phyloP scores from a whole-genome alignment of 1,140 invertebrate species.

The Diploscapter pachys region DNA sequence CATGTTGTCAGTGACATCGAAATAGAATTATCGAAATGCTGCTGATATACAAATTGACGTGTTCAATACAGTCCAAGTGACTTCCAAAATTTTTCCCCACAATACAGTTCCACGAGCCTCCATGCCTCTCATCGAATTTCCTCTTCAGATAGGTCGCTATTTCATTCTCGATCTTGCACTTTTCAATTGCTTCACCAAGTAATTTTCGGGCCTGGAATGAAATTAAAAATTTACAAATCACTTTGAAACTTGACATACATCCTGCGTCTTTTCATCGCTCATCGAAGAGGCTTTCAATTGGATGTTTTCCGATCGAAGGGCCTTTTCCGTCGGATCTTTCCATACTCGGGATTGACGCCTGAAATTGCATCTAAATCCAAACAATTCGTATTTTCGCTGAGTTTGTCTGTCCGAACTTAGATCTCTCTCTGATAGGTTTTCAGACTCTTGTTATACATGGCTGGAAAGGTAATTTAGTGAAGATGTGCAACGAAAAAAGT shows the following conservation, averaged over 20 bases:
- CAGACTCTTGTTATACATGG: constrained; percentile 3
- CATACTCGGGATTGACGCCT: constrained; percentile 26
- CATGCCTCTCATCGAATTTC: constrained; percentile 22
- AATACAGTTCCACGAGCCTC: constrained; percentile 24
- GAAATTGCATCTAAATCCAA: constrained; percentile 1
- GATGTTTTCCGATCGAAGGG: constrained; percentile 20
- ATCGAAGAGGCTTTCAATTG: background rate
- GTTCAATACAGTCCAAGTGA: constrained; percentile 26
- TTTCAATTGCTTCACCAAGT: constrained; percentile 18
- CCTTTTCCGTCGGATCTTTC: constrained; percentile 23
- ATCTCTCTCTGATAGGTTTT: background rate
- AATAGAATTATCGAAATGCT: constrained; percentile 31
- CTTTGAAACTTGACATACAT: constrained; percentile 1
- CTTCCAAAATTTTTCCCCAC: constrained; percentile 28
- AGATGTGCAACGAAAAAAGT: too few species aligned
- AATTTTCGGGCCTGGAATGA: constrained; percentile 15
- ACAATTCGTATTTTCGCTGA: background rate
- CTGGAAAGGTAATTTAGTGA: too few species aligned
- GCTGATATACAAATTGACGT: constrained; percentile 21
- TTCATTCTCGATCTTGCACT: constrained; percentile 31
- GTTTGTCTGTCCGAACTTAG: background rate
- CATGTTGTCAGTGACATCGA: background rate
- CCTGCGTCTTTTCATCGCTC: constrained; percentile 12
- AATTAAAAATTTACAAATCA: background rate
- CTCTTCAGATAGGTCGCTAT: constrained; percentile 28